phyloP scores from a whole-genome alignment of 2,797 vertebrate genomes.

The Helarctos malayanus region DNA sequence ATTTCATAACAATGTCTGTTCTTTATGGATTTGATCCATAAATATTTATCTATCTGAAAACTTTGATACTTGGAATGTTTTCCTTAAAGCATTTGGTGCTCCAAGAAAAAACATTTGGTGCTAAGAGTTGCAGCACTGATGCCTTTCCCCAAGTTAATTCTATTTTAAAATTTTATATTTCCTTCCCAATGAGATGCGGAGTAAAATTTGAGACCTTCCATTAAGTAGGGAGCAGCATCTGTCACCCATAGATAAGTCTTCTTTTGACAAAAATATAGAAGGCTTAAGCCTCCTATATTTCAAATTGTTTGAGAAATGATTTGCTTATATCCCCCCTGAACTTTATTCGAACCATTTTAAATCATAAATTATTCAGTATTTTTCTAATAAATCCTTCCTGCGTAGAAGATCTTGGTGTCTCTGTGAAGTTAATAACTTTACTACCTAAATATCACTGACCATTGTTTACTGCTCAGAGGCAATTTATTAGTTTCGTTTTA shows the following conservation, averaged over 20 bases:
- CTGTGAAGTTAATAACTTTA: constrained; percentile 41
- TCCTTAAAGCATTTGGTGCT: constrained; percentile 87
- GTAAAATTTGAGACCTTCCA: constrained; percentile 80
- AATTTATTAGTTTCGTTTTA: constrained; percentile 35
- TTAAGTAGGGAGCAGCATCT: constrained; percentile 68
- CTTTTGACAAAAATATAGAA: constrained; percentile 55
- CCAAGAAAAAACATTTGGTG: constrained; percentile 87
- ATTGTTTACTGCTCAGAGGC: constrained; percentile 26
- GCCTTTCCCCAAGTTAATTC: constrained; percentile 80
- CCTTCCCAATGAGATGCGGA: constrained; percentile 76
- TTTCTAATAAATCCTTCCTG: constrained; percentile 52
- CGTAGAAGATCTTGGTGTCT: not conserved
- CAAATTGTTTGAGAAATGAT: constrained; percentile 8
- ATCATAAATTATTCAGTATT: not conserved
- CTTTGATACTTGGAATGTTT: constrained; percentile 88
- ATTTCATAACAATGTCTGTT: constrained; percentile 88
- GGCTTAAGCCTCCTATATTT: constrained; percentile 72
- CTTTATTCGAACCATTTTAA: constrained; percentile 57
- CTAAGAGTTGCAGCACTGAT: constrained; percentile 82
- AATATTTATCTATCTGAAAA: constrained; percentile 88
- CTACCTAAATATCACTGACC: not conserved
- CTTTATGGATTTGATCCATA: constrained; percentile 88
- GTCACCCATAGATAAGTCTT: constrained; percentile 79
- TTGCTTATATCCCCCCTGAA: constrained; percentile 53
- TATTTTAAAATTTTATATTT: constrained; percentile 75